Conservation (phyloP, 2,113 vertebrate species). For the Chamaea fasciata region DNA sequence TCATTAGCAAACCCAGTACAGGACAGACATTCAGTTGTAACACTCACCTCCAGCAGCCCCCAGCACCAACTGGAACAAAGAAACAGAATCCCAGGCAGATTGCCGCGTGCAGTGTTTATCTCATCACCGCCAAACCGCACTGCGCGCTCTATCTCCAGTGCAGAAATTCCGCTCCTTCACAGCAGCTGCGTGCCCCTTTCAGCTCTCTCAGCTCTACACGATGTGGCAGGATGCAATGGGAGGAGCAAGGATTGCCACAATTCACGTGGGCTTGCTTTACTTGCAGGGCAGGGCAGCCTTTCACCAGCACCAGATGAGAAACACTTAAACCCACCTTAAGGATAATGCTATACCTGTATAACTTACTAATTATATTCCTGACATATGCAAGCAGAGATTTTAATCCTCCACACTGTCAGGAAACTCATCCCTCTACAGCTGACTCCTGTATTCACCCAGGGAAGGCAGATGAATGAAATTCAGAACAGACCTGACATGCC, state of each 20-base stretch:
- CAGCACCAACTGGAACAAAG: background rate
- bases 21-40: background rate
- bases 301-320: background rate
- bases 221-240: background rate
- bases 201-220: background rate
- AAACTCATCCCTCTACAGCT: background rate
- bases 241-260: slow-evolving; percentile 3
- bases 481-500: background rate
- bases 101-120: background rate
- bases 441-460: background rate
- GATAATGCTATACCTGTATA: background rate
- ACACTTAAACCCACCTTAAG: background rate
- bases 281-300: background rate
- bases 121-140: background rate
- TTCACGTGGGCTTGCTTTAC: background rate
- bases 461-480: background rate
- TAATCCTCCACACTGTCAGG: background rate
- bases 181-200: background rate
- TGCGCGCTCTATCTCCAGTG: accelerated
- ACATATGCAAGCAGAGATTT: background rate
- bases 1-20: background rate
- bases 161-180: background rate
- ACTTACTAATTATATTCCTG: background rate
- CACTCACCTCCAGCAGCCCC: slow-evolving; percentile 1
- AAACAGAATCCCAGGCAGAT: background rate